Base-by-base conservation (phyloP, 2,888 invertebrate genomes). In the Amitus sp. region DNA sequence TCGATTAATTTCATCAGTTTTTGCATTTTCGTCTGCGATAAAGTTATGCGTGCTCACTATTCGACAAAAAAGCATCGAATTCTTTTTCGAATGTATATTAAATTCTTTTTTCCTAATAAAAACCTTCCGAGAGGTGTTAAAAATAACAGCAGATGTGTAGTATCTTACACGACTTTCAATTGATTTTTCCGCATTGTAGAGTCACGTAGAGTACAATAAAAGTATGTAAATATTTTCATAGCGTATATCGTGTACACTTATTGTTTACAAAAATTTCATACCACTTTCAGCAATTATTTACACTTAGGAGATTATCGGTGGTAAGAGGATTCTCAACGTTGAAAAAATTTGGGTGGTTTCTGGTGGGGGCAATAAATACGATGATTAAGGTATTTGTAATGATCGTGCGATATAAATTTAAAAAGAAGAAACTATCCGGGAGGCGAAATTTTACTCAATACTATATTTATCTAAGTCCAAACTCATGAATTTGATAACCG, bases 291-390 rank as follows among this genome's bases (percentile, higher is more conserved):
- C 33, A 23, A 23, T 37, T 17, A 37, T 20, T 48, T 48, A 37
- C 48, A 48, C 20, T 37, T 48, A 37, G 37, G 37, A 48, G 48
- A 47, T 33, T 47, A 47, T 47, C 47, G 47, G 47, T 47, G 43
- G 43, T 43, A 43, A 27, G 43, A 43, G 27, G 27, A 43, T 43
- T 43, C 12, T 43, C 23, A 43, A 43, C 23, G 10, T 42, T n/a
- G 42, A n/a, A 42, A 42, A 42, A 42, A 42, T 19, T 9, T 42
- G 18, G 2, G 10, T 47, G 9, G 30, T 17, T n/a, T 34, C 34
- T 34, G 33, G 20, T 13, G 34, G 19, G 28, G 33, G 23, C 20
- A 23, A 48, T 48, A 48, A 48, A 48, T 48, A 48, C 4, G 37
- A 15, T 47, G 33, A 33, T 46, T 33, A 47, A 15, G 7, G 20